Conservation (phyloP, 2,113 vertebrate species). For the Anas platyrhynchos region DNA sequence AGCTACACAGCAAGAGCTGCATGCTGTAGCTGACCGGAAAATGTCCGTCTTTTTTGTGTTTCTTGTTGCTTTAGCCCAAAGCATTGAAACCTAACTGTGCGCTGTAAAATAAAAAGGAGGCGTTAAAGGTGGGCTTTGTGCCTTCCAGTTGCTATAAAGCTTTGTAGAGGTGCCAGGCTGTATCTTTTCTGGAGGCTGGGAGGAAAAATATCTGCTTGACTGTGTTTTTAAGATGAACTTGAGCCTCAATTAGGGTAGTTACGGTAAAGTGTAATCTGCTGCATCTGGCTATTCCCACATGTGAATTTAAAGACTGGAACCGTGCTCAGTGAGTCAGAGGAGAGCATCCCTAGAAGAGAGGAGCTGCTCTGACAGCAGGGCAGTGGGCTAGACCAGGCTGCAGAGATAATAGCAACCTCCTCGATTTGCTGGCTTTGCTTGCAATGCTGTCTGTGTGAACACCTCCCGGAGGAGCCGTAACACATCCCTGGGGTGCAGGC, state of each 20-base stretch:
- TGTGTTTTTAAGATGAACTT: constrained; percentile 63
- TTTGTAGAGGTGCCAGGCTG: background rate
- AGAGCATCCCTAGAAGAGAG: constrained; percentile 57
- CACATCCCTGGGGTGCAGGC: background rate
- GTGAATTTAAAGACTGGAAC: constrained; percentile 82
- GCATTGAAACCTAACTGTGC: background rate
- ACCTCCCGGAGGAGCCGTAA: background rate
- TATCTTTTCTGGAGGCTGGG: background rate
- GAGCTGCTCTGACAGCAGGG: constrained; percentile 41
- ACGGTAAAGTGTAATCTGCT: constrained; percentile 83
- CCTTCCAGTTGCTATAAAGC: background rate
- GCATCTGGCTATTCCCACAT: constrained; percentile 84
- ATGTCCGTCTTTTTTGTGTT: background rate
- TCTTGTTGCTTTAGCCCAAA: background rate
- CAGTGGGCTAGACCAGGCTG: constrained; percentile 31
- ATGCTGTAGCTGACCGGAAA: background rate
- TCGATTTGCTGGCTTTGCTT: constrained; percentile 5
- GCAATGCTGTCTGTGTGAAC: background rate
- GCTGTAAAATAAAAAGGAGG: background rate
- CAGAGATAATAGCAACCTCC: background rate
- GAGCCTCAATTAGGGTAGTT: constrained; percentile 87
- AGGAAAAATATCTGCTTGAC: constrained; percentile 43
- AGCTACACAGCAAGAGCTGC: background rate
- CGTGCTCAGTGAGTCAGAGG: constrained; percentile 71
- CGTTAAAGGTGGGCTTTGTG: background rate